phyloP scores from a whole-genome alignment of 1,140 invertebrate species.

The Adoxophyes honmai region DNA sequence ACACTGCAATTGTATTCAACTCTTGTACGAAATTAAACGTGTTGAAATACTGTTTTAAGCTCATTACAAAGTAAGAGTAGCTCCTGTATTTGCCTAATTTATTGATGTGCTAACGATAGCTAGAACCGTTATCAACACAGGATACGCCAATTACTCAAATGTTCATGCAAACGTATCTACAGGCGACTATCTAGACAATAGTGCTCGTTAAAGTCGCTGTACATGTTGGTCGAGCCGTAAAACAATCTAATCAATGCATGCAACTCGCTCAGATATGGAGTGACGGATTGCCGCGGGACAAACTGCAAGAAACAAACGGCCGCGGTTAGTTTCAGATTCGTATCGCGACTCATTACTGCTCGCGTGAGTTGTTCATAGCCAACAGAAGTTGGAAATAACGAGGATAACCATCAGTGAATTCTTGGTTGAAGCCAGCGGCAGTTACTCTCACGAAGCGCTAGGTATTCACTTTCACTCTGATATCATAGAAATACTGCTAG shows the following conservation, averaged over 20 bases:
- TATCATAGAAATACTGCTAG: background rate
- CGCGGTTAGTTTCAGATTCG: constrained; percentile 35
- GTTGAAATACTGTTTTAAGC: background rate
- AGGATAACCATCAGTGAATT: constrained; percentile 38
- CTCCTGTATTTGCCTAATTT: too few species aligned
- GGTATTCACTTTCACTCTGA: constrained; percentile 46
- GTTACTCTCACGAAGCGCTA: constrained; percentile 22
- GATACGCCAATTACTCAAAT: too few species aligned
- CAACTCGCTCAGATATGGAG: constrained; percentile 36
- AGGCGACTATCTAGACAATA: constrained; percentile 32
- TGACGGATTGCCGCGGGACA: constrained; percentile 33
- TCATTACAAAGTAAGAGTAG: too few species aligned
- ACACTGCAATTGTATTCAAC: too few species aligned
- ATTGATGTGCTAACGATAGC: background rate
- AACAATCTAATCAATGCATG: constrained; percentile 43
- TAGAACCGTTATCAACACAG: background rate
- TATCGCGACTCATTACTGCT: constrained; percentile 39
- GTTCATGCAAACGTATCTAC: too few species aligned
- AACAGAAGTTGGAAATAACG: constrained; percentile 34
- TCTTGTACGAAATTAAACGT: background rate
- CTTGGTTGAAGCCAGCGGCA: constrained; percentile 26
- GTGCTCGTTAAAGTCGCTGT: constrained; percentile 33
- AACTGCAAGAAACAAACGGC: constrained; percentile 29
- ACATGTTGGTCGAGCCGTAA: constrained; percentile 34
- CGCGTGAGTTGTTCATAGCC: constrained; percentile 37